phyloP scores from a whole-genome alignment of 1,140 invertebrate genomes.

The Drosophila saltans region DNA sequence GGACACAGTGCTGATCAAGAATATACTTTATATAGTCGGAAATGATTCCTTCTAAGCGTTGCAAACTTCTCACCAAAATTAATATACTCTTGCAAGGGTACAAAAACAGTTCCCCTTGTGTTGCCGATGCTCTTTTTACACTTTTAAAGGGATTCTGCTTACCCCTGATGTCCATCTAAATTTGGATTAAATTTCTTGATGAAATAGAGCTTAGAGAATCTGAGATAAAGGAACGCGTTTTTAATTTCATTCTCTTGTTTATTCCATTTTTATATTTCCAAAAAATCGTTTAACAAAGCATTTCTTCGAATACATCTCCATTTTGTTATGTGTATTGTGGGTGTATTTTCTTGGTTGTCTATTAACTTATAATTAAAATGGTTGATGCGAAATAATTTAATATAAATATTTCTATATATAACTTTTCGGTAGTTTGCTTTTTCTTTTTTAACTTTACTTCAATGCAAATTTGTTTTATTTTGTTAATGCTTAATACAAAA shows the following conservation, averaged over 20 bases:
- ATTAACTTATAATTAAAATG: conserved; percentile 35
- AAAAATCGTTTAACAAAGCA: conserved; percentile 57
- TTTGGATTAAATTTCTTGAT: too few relatives aligned
- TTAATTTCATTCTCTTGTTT: conserved; percentile 29
- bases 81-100: too few relatives aligned
- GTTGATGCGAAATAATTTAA: conserved; percentile 57
- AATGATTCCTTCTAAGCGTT: too few relatives aligned
- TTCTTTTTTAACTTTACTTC: conserved; percentile 16
- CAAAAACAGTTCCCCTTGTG: too few relatives aligned
- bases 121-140: too few relatives aligned
- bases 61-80: too few relatives aligned
- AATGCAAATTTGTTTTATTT: conserved; percentile 26
- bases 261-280: conserved; percentile 40
- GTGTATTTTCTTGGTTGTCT: conserved; percentile 19
- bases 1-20: too few relatives aligned
- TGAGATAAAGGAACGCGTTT: neutral
- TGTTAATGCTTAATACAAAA: conserved; percentile 57
- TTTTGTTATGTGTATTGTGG: conserved; percentile 19
- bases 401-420: conserved; percentile 58
- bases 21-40: too few relatives aligned
- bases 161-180: too few relatives aligned
- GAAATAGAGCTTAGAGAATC: too few relatives aligned
- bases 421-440: conserved; percentile 7
- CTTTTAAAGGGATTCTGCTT: too few relatives aligned
- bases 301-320: conserved; percentile 23